These are phyloP conservation scores for Drosophila testacea DNA, from an alignment of 2,888 invertebrate genomes.

Conservation along the genomic window DNA sequence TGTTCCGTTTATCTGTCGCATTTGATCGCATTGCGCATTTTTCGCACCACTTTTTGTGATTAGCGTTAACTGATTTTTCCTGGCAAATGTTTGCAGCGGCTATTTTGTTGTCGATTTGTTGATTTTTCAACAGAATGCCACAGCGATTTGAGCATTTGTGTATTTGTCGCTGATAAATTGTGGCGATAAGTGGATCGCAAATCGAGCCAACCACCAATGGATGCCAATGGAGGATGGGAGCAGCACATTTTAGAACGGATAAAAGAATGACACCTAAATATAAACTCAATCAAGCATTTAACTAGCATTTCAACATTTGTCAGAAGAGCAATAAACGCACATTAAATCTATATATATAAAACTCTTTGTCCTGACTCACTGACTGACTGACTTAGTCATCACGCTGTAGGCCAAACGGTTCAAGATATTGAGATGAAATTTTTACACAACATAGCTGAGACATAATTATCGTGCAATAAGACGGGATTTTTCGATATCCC, in stretches of 20 bases:
- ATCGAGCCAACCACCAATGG: constrained; percentile 16
- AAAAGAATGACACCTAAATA: constrained; percentile 3
- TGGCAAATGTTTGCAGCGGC: constrained; percentile 57
- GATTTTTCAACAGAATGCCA: constrained; percentile 39
- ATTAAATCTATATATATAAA: too few species aligned
- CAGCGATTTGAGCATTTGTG: constrained; percentile 40
- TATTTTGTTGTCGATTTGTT: constrained; percentile 68
- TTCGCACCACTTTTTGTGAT: constrained; percentile 61
- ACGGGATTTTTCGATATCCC: too few species aligned
- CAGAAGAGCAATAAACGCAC: neutral
- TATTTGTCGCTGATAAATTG: constrained; percentile 58
- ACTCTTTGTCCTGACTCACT: too few species aligned
- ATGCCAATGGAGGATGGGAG: constrained; percentile 4
- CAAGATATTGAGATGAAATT: too few species aligned
- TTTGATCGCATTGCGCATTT: constrained; percentile 52
- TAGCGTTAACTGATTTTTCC: constrained; percentile 67
- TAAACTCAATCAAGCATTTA: neutral
- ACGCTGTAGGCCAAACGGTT: too few species aligned
- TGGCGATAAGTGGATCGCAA: constrained; percentile 53
- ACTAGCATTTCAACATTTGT: neutral
- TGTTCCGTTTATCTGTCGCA: constrained; percentile 58
- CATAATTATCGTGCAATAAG: too few species aligned
- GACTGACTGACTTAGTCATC: too few species aligned
- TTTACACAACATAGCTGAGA: too few species aligned
- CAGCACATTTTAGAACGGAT: constrained; percentile 8